These are phyloP conservation scores for Alcis repandata DNA, from an alignment of 2,888 invertebrate genomes.

Conservation along the genomic window DNA sequence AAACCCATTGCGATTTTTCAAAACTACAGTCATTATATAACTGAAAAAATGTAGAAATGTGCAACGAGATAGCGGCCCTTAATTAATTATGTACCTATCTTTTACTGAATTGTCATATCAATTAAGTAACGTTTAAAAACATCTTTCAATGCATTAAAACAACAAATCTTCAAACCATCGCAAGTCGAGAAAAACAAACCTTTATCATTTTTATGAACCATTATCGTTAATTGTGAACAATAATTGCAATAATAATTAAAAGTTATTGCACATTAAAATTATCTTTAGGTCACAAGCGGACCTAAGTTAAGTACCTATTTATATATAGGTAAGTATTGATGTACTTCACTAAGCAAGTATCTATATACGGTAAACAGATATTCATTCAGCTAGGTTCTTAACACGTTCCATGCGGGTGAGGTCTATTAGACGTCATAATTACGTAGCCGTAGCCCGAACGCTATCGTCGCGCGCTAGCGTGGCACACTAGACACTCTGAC, in stretches of 20 bases:
- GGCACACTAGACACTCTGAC: too few species aligned
- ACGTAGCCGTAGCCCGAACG: too few species aligned
- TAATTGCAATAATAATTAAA: conserved; percentile 83
- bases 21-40: too few species aligned
- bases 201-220: conserved; percentile 63
- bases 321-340: conserved; percentile 1
- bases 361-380: neutral
- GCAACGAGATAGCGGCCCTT: too few species aligned
- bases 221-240: conserved; percentile 76
- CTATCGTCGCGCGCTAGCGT: too few species aligned
- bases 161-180: conserved; percentile 37
- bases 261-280: conserved; percentile 74
- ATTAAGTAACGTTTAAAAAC: too few species aligned
- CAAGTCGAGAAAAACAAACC: conserved; percentile 58
- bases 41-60: too few species aligned
- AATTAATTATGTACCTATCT: too few species aligned
- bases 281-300: conserved; percentile 26
- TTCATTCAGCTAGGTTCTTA: neutral
- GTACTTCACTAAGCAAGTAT: neutral
- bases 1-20: too few species aligned
- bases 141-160: neutral
- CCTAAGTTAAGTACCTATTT: conserved; percentile 8
- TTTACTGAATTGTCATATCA: too few species aligned
- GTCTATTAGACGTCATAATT: too few species aligned
- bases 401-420: neutral